Evolutionary conservation across 2,888 invertebrate species (phyloP), one percentile per base, ranked within the genome.

Genomic region (Exephanes ischioxanthus): DNA sequence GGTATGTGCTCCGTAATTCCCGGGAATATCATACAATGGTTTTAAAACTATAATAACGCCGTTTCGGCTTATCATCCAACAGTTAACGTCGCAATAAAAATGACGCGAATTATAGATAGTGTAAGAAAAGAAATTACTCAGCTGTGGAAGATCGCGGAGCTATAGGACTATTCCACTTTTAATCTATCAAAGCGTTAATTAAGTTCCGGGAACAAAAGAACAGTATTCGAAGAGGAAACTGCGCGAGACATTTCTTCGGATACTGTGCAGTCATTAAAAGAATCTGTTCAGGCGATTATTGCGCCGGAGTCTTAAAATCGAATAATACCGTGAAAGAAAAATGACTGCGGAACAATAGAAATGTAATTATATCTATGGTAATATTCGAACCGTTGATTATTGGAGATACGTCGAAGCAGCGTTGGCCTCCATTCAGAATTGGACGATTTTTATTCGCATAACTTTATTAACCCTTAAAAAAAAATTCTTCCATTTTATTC

Each of bases 231-330:
- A n/a, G 41, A 66, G 22, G 58, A 79, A 58, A 73, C 53, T 30
- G 16, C 16, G 30, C 41, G 22, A 53, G 16, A 67, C 48, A 26
- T 19, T 83, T 66, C 77, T 72, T 66, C 37, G 45, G 19, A 70
- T 63, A 58, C 30, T 48, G 71, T 75, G 68, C 70, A 41, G 75
- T 58, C 58, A 80, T 55, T 70, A 75, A 66, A 70, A 63, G 41
- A 37, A 84, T 68, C 61, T 55, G 45, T 68, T 22, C 26, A 45
- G 19, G 53, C 58, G 26, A 63, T 70, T 63, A 63, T 45, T 51
- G 51, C 51, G 37, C 76, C 45, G 22, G 22, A 75, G 75, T 78
- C 67, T n/a, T 70, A 63, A 41, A 33, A 53, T 79, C 63, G 61
- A 73, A 45, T 70, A 68, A 79, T 73, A 19, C 7, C 19, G 51